Percentiles rank a stretch among this genome's conserved stretches.
Conservation (phyloP, 2,797 vertebrate species). For the Lophius americanus region DNA sequence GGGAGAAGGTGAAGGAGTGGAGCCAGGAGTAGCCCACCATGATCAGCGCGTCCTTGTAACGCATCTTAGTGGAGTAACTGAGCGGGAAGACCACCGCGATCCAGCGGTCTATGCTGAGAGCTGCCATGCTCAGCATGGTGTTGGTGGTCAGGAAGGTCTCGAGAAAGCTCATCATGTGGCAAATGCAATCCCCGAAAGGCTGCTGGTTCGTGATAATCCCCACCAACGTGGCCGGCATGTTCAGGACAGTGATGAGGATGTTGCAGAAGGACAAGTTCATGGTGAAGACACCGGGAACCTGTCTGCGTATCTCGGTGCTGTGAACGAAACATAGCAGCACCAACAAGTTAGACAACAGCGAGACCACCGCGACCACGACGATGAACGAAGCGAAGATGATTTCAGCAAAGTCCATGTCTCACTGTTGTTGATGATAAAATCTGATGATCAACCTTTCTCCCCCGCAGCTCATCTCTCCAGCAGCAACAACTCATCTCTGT, state of each 20-base stretch:
- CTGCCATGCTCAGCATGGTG: conserved; percentile 87
- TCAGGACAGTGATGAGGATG: conserved; percentile 85
- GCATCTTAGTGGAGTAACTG: conserved; percentile 87
- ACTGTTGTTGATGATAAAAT: conserved; percentile 49
- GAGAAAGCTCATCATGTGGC: conserved; percentile 85
- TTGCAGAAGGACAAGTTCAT: conserved; percentile 89
- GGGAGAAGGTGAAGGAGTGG: conserved; percentile 86
- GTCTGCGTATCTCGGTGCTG: conserved; percentile 88
- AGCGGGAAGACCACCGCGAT: conserved; percentile 88
- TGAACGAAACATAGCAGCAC: conserved; percentile 88
- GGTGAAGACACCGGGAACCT: conserved; percentile 87
- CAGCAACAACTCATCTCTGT: conserved; percentile 18
- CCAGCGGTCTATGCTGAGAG: conserved; percentile 89
- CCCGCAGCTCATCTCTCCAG: conserved; percentile 33
- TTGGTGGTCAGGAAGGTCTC: conserved; percentile 88
- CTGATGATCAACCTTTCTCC: conserved; percentile 60
- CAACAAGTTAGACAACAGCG: conserved; percentile 84
- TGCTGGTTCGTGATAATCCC: conserved; percentile 82
- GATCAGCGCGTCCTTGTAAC: conserved; percentile 86
- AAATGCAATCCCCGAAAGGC: conserved; percentile 83
- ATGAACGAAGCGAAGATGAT: conserved; percentile 83
- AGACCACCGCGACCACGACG: conserved; percentile 83
- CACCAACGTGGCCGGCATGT: conserved; percentile 86
- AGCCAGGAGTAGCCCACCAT: conserved; percentile 88
- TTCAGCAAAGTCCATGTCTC: conserved; percentile 88